Conservation (phyloP, 2,797 vertebrate species). For the Fringilla coelebs region DNA sequence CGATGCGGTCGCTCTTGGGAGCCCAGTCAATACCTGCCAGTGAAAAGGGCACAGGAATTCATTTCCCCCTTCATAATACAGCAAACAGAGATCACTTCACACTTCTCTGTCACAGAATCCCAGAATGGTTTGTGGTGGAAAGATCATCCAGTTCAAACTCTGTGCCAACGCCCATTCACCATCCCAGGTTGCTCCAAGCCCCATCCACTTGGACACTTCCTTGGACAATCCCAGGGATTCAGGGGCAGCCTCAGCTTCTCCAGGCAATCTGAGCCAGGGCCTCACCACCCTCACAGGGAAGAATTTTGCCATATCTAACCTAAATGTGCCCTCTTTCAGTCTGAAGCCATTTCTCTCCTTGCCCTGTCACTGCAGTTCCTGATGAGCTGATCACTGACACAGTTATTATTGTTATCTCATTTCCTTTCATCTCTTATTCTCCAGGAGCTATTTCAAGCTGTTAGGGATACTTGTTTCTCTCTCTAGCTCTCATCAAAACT, state of each 20-base stretch:
- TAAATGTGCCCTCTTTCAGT: background rate
- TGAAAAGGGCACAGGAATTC: background rate
- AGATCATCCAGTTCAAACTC: rapidly evolving
- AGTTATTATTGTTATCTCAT: background rate
- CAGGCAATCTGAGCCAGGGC: background rate
- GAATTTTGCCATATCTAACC: background rate
- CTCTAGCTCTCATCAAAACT: background rate
- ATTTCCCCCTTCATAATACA: background rate
- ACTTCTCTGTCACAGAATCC: background rate
- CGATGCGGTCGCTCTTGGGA: slow-evolving; percentile 97
- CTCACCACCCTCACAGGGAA: background rate
- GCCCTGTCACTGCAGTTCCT: background rate
- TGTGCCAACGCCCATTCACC: rapidly evolving
- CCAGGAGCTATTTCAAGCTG: background rate
- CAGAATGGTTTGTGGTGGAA: background rate
- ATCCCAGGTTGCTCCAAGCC: background rate
- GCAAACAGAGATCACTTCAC: background rate
- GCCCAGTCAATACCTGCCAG: slow-evolving; percentile 95
- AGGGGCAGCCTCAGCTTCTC: background rate
- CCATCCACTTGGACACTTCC: rapidly evolving
- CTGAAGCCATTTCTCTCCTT: background rate
- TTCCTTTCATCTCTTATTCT: background rate
- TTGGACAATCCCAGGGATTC: background rate
- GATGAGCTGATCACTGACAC: background rate
- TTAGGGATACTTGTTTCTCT: background rate